Percentiles rank a stretch among this genome's conserved stretches.
These are phyloP conservation scores for Pristionchus japonicus DNA, from an alignment of 2,888 invertebrate genomes.

Conservation along the genomic window DNA sequence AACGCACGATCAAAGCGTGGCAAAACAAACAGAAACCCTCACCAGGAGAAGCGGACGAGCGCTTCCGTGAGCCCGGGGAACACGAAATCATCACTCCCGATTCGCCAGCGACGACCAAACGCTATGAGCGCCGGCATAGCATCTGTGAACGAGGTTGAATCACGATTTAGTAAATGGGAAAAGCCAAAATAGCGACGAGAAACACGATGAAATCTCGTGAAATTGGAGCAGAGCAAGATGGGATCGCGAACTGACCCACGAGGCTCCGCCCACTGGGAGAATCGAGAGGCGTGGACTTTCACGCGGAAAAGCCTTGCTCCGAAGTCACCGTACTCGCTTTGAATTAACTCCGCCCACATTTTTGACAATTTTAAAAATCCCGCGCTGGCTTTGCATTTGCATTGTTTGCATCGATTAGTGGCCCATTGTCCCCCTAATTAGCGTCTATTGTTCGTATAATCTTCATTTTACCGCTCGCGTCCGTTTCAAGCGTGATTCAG, in stretches of 20 bases:
- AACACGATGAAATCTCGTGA: neutral
- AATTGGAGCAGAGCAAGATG: neutral
- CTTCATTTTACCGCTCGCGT: no score
- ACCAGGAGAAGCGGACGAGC: conserved; percentile 78
- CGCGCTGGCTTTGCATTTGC: neutral
- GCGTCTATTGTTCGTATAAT: neutral
- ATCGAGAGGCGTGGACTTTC: neutral
- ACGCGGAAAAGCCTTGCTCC: neutral
- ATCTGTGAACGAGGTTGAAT: conserved; percentile 19
- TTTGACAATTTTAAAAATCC: neutral
- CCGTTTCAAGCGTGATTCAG: neutral
- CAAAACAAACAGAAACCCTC: conserved; percentile 53
- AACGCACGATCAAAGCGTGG: neutral
- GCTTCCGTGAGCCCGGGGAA: conserved; percentile 82
- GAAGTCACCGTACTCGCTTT: neutral
- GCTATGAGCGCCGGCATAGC: conserved; percentile 89
- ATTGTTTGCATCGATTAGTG: neutral
- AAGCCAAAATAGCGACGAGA: neutral
- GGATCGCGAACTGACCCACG: conserved; percentile 22
- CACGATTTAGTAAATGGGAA: neutral
- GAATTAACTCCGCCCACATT: conserved; percentile 13
- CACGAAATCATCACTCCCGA: conserved; percentile 92
- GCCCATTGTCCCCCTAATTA: neutral
- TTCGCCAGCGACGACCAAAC: conserved; percentile 90
- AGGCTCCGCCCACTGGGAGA: conserved; percentile 1